Evolutionary conservation across 92 coral and sea anemone genomes (phyloP).

Genomic region (Epizoanthus ramosus): DNA sequence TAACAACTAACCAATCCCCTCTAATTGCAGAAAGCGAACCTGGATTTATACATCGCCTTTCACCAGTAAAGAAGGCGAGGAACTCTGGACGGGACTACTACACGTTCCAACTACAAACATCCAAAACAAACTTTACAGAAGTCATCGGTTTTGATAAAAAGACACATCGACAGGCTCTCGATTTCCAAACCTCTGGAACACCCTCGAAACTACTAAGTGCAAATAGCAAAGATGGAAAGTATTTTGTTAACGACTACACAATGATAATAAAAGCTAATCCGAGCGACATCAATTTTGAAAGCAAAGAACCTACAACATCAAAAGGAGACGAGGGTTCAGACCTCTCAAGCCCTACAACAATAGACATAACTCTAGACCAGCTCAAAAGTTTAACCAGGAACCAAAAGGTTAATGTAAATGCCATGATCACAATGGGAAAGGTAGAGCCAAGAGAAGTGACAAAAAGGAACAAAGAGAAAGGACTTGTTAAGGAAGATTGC

Average conservation of each 20-base stretch:
- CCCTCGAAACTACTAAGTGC: slow-evolving; percentile 12
- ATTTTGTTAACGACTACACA: neutral
- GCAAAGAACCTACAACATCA: neutral
- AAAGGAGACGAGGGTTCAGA: neutral
- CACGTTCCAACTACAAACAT: slow-evolving; percentile 11
- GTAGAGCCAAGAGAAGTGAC: slow-evolving; percentile 45
- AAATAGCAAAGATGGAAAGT: neutral
- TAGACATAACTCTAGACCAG: slow-evolving; percentile 29
- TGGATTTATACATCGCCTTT: slow-evolving; percentile 8
- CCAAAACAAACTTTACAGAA: slow-evolving; percentile 1
- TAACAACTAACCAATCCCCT: neutral
- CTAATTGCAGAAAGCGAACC: slow-evolving; percentile 25
- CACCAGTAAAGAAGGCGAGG: slow-evolving; percentile 19
- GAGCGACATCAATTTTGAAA: neutral
- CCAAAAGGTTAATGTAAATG: slow-evolving; percentile 52
- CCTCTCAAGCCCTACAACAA: neutral
- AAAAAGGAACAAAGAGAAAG: slow-evolving; percentile 41
- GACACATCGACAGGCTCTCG: neutral
- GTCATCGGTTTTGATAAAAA: slow-evolving; percentile 12
- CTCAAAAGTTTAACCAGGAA: slow-evolving; percentile 30
- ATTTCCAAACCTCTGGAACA: neutral
- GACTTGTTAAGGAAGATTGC: slow-evolving; percentile 55
- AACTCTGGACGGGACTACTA: slow-evolving; percentile 29
- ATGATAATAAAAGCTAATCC: slow-evolving; percentile 14
- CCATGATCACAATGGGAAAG: slow-evolving; percentile 22